A percentile compares a stretch with the other conserved stretches of the same genome.
These are phyloP conservation scores for Drosophila differens DNA, from an alignment of 2,888 invertebrate species.

Conservation along the genomic window DNA sequence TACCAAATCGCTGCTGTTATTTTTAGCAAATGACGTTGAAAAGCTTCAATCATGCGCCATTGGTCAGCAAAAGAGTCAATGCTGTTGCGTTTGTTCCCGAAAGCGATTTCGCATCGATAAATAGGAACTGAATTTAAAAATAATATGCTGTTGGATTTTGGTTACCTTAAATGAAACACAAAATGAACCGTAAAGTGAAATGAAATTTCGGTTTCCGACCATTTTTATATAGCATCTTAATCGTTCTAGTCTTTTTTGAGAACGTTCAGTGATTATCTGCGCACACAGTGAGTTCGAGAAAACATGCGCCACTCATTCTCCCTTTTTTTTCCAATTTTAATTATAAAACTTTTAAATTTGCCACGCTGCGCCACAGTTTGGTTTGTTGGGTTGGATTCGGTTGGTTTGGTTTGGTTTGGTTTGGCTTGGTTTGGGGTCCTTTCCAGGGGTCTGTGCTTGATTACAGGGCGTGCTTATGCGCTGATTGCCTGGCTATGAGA, in stretches of 20 bases:
- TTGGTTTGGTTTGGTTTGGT: constrained; percentile 11
- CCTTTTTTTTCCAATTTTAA: constrained; percentile 80
- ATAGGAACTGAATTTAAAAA: not conserved
- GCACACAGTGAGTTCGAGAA: constrained; percentile 23
- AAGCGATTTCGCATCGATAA: constrained; percentile 1
- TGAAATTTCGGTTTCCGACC: not conserved
- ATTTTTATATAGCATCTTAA: not conserved
- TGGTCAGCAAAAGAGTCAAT: constrained; percentile 33
- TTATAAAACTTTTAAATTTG: constrained; percentile 84
- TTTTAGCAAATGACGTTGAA: constrained; percentile 62
- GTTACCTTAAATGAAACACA: not conserved
- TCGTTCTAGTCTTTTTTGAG: constrained; percentile 6
- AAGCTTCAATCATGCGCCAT: constrained; percentile 59
- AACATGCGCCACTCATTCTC: constrained; percentile 54
- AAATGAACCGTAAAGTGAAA: too few relatives aligned
- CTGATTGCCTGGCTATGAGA: constrained; percentile 76
- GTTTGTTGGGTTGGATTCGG: constrained; percentile 17
- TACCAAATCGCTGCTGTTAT: constrained; percentile 35
- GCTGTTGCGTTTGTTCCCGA: constrained; percentile 18
- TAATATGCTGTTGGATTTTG: not conserved
- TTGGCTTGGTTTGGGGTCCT: constrained; percentile 18
- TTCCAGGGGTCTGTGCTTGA: constrained; percentile 63
- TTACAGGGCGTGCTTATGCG: constrained; percentile 81
- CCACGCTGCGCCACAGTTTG: constrained; percentile 57
- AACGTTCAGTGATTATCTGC: constrained; percentile 36